Evolutionary conservation across 1,140 invertebrate genomes (phyloP), one percentile per base, ranked within the genome.

Genomic region (Bemisia tabaci): DNA sequence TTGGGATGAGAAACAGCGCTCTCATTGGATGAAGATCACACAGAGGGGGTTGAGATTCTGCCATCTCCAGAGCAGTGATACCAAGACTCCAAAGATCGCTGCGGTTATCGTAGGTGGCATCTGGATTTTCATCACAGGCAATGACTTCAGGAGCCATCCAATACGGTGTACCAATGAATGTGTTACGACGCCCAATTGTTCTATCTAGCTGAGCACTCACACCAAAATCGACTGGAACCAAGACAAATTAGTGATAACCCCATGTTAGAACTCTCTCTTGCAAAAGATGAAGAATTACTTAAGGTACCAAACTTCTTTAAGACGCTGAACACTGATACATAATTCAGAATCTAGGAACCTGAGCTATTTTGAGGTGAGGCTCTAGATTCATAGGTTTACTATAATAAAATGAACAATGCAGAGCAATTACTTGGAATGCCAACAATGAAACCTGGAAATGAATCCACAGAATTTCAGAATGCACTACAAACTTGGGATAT

Each of bases 21-120:
- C 97, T 84, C 97, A 99, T 99, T 48, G 97, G 97, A 85, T 99
- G 97, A 77, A 99, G 87, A 84, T 99, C 97, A 84, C 91, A 95
- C 70, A 97, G 85, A 73, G 95, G 97, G 66, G 97, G 97, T 80
- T 98, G 96, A 76, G 95, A 97, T 82, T 99, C 97, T 60, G 97
- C 97, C 97, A 99, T 99, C 85, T 99, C 97, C 70, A 99, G 83
- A 27, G 96, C 94, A 39, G 96, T 98, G 73, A 99, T 99, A 73
- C 69, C 69, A 25, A 70, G 63, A 61, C 64, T 66, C 69, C 69
- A 70, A 23, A 70, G 62, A 67, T 70, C 69, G 64, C 67, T 68
- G 77, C 97, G 87, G 81, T 98, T 98, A 79, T 99, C 97, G 77
- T 99, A 99, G 58, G 97, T 99, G 27, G 97, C 97, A 77, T 99